Percentiles rank a stretch among this genome's conserved stretches.
Conservation (phyloP, 2,113 vertebrate genomes). For the Archilochus colubris region DNA sequence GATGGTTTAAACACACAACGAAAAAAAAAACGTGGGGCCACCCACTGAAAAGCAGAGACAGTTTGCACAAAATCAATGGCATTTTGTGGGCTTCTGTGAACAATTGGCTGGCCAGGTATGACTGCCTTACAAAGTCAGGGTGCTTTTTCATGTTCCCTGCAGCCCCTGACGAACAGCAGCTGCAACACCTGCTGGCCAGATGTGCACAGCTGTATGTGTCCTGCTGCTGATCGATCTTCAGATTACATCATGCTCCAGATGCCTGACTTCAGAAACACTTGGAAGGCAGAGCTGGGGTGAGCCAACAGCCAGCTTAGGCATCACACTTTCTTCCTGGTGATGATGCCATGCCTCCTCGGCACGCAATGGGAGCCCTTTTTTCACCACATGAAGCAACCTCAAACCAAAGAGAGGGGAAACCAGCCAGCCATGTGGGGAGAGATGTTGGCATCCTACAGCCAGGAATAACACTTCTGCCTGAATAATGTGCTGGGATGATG, state of each 20-base stretch:
- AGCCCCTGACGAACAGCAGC: slow-evolving; percentile 14
- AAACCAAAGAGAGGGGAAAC: not conserved
- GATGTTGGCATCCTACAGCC: accelerated
- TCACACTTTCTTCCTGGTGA: not conserved
- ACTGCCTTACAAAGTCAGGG: not conserved
- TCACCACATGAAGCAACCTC: not conserved
- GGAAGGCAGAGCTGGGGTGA: not conserved
- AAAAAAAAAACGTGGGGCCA: not conserved
- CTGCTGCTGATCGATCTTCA: not conserved
- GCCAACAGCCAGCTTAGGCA: not conserved
- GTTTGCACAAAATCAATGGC: not conserved
- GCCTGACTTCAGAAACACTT: not conserved
- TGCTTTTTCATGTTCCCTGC: not conserved
- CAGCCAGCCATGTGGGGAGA: not conserved
- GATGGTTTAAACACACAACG: not conserved
- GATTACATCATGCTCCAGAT: slow-evolving; percentile 25
- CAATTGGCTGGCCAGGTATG: not conserved
- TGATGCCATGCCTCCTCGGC: not conserved
- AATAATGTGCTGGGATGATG: not conserved
- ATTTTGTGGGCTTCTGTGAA: not conserved
- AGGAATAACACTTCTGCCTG: not conserved
- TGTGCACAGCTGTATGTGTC: slow-evolving; percentile 41
- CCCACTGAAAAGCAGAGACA: not conserved
- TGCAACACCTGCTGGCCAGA: slow-evolving; percentile 54
- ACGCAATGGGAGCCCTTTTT: accelerated